Base-by-base conservation (phyloP, 35 echinoderm and acorn worm species). In the Hemicentrotus pulcherrimus region DNA sequence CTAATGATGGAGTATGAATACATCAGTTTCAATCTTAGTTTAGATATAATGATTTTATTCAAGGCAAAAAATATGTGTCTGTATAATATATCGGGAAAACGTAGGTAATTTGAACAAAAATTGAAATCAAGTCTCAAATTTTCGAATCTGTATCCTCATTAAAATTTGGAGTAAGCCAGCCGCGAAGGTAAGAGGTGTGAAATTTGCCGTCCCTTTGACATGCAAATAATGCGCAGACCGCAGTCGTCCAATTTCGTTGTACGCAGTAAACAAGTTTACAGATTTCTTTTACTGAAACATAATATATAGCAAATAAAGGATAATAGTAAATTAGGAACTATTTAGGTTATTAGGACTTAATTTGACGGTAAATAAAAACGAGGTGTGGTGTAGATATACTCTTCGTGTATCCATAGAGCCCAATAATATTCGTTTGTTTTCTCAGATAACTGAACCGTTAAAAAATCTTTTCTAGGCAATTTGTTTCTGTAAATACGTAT, bases 241-340 rank as follows among this genome's bases (percentile, higher is more conserved):
- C 47, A 47, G 33, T 88, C 52, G 32, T 11, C 50, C 86, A 88
- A 86, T 95, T 28, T 31, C 47, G 86, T 85, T 85, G 86, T 95
- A 95, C 94, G 94, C 94, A 95, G 94, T 95, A 95, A 95, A 95
- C 94, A 95, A 95, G 71, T 95, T 87, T 55, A 55, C 50, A 55
- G 50, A 55, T 55, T 78, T 78, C 19, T 78, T 28, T 78, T 78
- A 78, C 61, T 70, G 16, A 6, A 59, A 14, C 52, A 28, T 22
- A 59, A 14, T 9, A 28, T 22, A 78, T 78, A 78, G 65, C 6
- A 22, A 4, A 22, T 78, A 78, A 78, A 78, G 65, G 19, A n/a
- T 78, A 7, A 7, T 78, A 28, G 65, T 78, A 78, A 6, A 78
- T 78, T 78, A 78, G 28, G 65, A 78, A 78, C 65, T 78, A 78